Evolutionary conservation across 2,113 vertebrate genomes (phyloP).

Genomic region (Carettochelys insculpta): DNA sequence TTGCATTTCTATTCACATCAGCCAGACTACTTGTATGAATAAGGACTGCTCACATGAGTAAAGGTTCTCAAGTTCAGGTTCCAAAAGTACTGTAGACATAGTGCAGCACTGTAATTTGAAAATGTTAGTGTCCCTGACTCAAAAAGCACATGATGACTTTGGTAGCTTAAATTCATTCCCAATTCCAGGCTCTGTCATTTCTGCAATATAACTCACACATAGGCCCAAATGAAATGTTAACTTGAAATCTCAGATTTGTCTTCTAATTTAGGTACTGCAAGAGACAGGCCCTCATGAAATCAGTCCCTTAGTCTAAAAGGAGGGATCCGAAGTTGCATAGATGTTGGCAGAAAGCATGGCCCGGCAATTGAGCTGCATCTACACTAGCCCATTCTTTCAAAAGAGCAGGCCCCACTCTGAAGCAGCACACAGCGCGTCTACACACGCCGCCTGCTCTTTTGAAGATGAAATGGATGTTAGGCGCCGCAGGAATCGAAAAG

Average conservation of each 20-base stretch:
- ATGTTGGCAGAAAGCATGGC: not conserved
- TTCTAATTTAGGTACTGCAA: not conserved
- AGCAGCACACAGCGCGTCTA: too few species aligned
- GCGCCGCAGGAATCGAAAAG: too few species aligned
- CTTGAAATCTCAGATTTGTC: accelerated
- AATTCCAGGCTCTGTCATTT: not conserved
- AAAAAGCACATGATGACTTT: accelerated
- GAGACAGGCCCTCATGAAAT: not conserved
- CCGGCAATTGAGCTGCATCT: accelerated
- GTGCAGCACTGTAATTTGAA: not conserved
- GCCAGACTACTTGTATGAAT: not conserved
- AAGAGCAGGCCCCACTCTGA: too few species aligned
- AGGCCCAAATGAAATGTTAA: not conserved
- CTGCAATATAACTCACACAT: not conserved
- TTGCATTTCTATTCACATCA: too few species aligned
- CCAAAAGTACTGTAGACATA: not conserved
- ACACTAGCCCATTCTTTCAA: too few species aligned
- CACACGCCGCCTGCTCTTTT: too few species aligned
- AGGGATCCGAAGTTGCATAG: not conserved
- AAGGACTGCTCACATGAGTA: constrained; percentile 25
- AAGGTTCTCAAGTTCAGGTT: accelerated
- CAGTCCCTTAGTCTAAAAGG: not conserved
- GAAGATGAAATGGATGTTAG: too few species aligned
- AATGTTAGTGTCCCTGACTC: not conserved
- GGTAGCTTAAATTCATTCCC: not conserved